Evolutionary conservation across 2,113 vertebrate species (phyloP).

Genomic region (Speoplatyrhinus poulsoni): DNA sequence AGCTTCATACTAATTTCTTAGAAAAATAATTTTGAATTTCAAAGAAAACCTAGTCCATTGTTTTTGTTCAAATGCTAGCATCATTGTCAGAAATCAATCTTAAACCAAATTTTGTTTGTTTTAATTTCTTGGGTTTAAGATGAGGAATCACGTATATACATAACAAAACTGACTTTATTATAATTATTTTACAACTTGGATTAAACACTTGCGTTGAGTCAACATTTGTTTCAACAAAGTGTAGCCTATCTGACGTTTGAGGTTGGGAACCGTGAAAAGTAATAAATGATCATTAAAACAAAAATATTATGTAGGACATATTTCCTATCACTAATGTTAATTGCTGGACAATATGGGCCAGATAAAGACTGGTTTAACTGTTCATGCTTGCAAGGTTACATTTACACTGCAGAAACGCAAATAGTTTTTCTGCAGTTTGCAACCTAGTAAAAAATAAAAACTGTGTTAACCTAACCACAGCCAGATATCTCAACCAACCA

Average conservation of each 20-base stretch:
- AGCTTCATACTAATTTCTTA: neutral
- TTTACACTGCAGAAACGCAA: constrained; percentile 11
- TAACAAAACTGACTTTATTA: neutral
- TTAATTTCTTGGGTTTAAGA: constrained; percentile 13
- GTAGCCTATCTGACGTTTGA: neutral
- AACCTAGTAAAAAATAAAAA: neutral
- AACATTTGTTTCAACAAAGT: neutral
- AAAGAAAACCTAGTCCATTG: neutral
- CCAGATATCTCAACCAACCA: neutral
- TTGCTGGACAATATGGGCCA: neutral
- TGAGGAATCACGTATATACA: constrained; percentile 43
- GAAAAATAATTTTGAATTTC: neutral
- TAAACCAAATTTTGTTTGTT: constrained; percentile 39
- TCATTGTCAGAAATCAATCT: no score
- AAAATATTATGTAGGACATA: no score
- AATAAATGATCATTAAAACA: no score
- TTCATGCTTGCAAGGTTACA: constrained; percentile 16
- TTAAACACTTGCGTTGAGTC: constrained; percentile 5
- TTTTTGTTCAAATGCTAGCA: neutral
- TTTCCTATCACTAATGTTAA: no score
- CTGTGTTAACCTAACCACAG: constrained; percentile 3
- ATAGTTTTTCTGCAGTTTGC: neutral
- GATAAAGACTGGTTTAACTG: neutral
- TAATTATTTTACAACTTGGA: neutral
- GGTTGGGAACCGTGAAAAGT: no score